Evolutionary conservation across 2,797 vertebrate species (phyloP), one percentile per base, ranked within the genome.

Genomic region (Chiloscyllium punctatum): DNA sequence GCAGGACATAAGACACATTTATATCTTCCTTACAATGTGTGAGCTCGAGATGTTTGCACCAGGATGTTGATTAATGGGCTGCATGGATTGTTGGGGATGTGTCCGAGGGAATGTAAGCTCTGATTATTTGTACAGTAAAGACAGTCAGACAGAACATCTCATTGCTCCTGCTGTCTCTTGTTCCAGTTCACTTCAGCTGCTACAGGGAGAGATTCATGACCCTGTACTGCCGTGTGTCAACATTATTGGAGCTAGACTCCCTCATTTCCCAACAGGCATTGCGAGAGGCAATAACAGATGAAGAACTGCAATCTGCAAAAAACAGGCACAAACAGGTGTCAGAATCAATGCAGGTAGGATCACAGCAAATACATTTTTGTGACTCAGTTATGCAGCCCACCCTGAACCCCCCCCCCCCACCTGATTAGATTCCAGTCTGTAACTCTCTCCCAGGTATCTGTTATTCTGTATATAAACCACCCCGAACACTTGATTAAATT

Each of bases 131-230:
- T 9, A 30, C 51, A 30, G 53, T 53, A 16, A 33, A 4, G 30
- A n/a, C 30, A n/a, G 30, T 66, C 53, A 62, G 6, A 33, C 66
- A 5, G 6, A 96, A 96, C 95, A 97, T 96, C 96, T 96, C 97
- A 97, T 97, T 97, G 96, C 96, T 97, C 96, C 97, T 97, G 97
- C 97, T 96, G 96, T 84, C 16, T 23, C 37, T 18, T 97, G 97
- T 97, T 97, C 96, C 97, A 99, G 99, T 98, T 97, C 99, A 99
- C 97, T 99, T 99, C 98, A 99, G 98, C 97, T 98, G 98, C 96
- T 99, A 99, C 98, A 99, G 98, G 96, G 99, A 99, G 97, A 99
- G 98, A 97, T 99, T 99, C 97, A 99, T 99, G 98, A 98, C 98
- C 96, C 98, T 99, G 96, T 99, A 99, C 98, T 99, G 99, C 97